Base-by-base conservation (phyloP, 2,113 vertebrate species). In the Xerus inauris region DNA sequence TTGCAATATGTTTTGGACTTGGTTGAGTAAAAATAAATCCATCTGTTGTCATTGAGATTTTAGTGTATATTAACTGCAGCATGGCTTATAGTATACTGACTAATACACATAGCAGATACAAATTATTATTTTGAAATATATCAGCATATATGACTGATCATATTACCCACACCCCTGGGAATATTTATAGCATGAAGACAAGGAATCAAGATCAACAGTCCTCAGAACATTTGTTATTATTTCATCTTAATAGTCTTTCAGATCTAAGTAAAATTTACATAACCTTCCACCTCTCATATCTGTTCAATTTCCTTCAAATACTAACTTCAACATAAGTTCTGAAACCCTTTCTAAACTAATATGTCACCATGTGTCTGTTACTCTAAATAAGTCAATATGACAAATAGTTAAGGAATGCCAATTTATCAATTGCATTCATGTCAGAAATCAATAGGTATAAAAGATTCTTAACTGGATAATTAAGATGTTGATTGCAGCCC, bases 61-160 rank as follows among this genome's bases (percentile, higher is more conserved):
- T n/a, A 87, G 28, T 69, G 28, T 85, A 28, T 81, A 30, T 95
- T 79, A 38, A 62, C 24, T 86, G 24, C 17, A 81, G 35, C 47
- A 81, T 40, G n/a, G 38, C 5, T 5, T 79, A 57, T 69, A 22
- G 26, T n/a, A 73, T 42, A 51, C 69, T 89, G 62, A 89, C 10
- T 59, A 38, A 92, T 47, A 47, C 13, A 83, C 2, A 11, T 24
- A 71, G 20, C 22, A 80, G 47, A 30, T 11, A 1, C 26, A 65
- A 94, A 90, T 87, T 76, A 91, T 49, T 30, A 88, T 85, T 91
- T 79, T 76, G 20, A 69, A 91, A 82, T 67, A 38, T 47, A 65
- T 42, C 92, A 17, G 45, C n/a, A 85, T 47, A 62, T 35, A 69
- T 82, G 86, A 28, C 22, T 75, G 64, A 8, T 30, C 49, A 77